Percentiles rank a stretch among this genome's conserved stretches.
Evolutionary conservation across 2,113 vertebrate species (phyloP).

Genomic region (Malaclemys terrapin): DNA sequence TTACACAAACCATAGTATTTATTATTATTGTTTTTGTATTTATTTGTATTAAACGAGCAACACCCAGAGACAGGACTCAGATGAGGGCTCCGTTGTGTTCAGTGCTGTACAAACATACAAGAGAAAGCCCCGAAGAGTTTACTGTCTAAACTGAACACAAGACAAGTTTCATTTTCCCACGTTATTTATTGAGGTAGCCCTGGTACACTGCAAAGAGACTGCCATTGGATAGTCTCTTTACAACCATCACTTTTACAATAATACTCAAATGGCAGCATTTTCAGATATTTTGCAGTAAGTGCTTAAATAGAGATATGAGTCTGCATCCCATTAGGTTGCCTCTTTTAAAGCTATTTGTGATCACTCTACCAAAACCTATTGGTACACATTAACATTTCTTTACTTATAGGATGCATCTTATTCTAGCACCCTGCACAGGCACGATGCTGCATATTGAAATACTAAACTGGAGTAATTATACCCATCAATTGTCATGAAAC

Average conservation of each 20-base stretch:
- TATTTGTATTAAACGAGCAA: not conserved
- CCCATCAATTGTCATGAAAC: not conserved
- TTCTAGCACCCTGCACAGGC: not conserved
- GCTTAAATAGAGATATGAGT: not conserved
- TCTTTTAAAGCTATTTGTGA: not conserved
- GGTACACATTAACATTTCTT: conserved; percentile 36
- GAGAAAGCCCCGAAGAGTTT: not conserved
- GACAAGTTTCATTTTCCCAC: not conserved
- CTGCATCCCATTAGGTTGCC: not conserved
- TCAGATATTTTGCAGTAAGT: not conserved
- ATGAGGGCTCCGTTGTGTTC: not conserved
- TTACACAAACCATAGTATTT: not conserved
- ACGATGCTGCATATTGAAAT: conserved; percentile 26
- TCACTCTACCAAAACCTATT: not conserved
- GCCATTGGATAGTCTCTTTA: not conserved
- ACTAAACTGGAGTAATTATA: conserved; percentile 13
- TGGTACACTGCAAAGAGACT: not conserved
- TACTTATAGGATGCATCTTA: not conserved
- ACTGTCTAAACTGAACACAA: not conserved
- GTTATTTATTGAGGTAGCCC: not conserved
- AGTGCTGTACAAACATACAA: not conserved
- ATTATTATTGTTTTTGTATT: not conserved
- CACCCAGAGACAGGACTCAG: not conserved
- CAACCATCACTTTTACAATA: not conserved
- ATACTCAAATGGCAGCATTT: not conserved